phyloP scores from a whole-genome alignment of 2,888 invertebrate genomes.

The Agrotis clavis region DNA sequence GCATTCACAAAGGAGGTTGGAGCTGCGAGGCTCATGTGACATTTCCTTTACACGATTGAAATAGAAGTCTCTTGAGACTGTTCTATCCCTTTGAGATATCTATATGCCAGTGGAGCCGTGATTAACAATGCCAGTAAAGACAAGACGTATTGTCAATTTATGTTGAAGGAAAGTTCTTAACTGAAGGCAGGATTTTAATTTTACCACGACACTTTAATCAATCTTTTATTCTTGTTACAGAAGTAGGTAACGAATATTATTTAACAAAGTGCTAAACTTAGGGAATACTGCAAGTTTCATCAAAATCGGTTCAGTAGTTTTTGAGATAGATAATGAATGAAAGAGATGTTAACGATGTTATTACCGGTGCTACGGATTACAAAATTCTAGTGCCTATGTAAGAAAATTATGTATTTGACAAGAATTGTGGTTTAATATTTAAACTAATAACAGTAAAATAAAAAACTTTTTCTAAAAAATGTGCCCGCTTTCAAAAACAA shows the following conservation, averaged over 20 bases:
- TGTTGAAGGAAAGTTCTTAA: neutral
- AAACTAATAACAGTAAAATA: no score
- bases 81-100: conserved; percentile 20
- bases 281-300: no score
- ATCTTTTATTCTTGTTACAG: neutral
- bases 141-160: neutral
- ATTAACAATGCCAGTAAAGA: neutral
- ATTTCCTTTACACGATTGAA: conserved; percentile 23
- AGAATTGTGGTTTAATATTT: no score
- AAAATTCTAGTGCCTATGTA: no score
- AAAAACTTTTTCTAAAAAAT: no score
- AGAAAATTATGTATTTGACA: no score
- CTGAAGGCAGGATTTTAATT: neutral
- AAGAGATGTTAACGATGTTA: no score
- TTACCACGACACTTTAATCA: neutral
- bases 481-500: no score
- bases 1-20: conserved; percentile 42
- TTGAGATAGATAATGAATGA: no score
- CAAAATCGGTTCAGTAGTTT: no score
- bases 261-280: no score
- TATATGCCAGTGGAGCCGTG: neutral
- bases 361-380: no score
- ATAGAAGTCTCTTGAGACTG: conserved; percentile 21
- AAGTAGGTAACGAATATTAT: neutral
- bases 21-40: conserved; percentile 19